Evolutionary conservation across 2,888 invertebrate genomes (phyloP).

Genomic region (Drosophila borborema): DNA sequence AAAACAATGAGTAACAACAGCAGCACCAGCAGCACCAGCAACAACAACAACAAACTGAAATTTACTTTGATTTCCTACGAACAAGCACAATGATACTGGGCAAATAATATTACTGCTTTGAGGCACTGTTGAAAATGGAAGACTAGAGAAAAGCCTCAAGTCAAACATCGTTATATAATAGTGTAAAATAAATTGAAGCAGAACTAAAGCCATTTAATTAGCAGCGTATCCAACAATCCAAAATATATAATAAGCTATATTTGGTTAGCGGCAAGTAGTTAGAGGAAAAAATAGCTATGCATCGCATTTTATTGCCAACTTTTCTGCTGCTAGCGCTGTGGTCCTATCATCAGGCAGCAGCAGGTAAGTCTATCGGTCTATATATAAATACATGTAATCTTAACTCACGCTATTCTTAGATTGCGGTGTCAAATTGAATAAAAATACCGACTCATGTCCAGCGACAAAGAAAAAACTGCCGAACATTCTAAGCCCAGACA

Average conservation of each 20-base stretch:
- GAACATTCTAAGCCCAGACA: accelerated
- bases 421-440: background rate
- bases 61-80: conserved; percentile 28
- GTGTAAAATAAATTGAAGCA: background rate
- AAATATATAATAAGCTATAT: background rate
- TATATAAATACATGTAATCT: background rate
- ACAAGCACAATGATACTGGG: conserved; percentile 24
- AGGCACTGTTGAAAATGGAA: conserved; percentile 12
- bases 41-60: conserved; percentile 19
- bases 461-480: background rate
- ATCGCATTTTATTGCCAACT: background rate
- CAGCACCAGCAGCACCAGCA: conserved; percentile 11
- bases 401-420: background rate
- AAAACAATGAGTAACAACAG: conserved; percentile 28
- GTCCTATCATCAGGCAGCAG: background rate
- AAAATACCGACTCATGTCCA: background rate
- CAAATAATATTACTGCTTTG: conserved; percentile 36
- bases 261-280: background rate
- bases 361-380: background rate
- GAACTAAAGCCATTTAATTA: background rate
- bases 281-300: background rate
- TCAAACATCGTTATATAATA: background rate
- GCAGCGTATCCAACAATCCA: background rate
- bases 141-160: background rate
- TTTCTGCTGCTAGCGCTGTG: background rate